Evolutionary conservation across 2,888 invertebrate species (phyloP).

Genomic region (Eulithis testata): DNA sequence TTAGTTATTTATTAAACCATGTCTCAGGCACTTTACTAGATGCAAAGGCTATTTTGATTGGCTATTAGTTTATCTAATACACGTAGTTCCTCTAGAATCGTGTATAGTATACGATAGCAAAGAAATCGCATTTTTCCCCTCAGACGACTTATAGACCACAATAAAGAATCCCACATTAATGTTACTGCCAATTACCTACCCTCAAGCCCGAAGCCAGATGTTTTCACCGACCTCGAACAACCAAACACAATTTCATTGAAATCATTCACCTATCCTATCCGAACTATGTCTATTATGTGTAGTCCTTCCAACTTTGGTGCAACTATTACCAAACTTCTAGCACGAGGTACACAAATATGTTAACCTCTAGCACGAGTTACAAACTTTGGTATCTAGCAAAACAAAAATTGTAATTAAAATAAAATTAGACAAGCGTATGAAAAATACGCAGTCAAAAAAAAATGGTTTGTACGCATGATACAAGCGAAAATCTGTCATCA

Average conservation of each 20-base stretch:
- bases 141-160: slow-evolving; percentile 28
- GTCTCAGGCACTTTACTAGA: too few species aligned
- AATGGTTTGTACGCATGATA: too few species aligned
- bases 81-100: not conserved
- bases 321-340: slow-evolving; percentile 4
- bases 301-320: slow-evolving; percentile 15
- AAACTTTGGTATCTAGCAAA: too few species aligned
- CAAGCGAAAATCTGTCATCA: too few species aligned
- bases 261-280: slow-evolving; percentile 36
- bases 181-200: slow-evolving; percentile 41
- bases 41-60: too few species aligned
- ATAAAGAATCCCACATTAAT: slow-evolving; percentile 40
- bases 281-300: slow-evolving; percentile 26
- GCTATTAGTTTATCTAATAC: too few species aligned
- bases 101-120: not conserved
- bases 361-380: too few species aligned
- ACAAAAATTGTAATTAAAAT: too few species aligned
- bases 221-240: slow-evolving; percentile 37
- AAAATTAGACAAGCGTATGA: too few species aligned
- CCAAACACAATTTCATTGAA: slow-evolving; percentile 39
- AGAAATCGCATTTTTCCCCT: slow-evolving; percentile 31
- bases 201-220: slow-evolving; percentile 32
- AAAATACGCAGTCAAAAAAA: not conserved
- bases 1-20: too few species aligned
- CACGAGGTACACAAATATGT: not conserved